Conservation (phyloP, 2,888 invertebrate species). For the Mycogona germanica region DNA sequence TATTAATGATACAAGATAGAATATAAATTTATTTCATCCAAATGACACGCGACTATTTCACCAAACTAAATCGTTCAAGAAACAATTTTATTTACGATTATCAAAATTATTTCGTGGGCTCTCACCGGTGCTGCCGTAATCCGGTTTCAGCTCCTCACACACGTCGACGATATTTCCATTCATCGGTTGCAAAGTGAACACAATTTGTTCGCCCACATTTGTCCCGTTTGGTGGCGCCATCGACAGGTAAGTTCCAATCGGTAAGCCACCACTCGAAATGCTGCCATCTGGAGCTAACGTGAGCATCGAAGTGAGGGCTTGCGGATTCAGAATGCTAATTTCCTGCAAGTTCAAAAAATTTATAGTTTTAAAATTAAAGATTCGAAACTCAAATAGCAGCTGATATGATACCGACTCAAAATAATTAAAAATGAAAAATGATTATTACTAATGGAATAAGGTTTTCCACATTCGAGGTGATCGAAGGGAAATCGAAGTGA, state of each 20-base stretch:
- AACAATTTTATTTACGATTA: neutral
- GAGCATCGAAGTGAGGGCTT: slow-evolving; percentile 4
- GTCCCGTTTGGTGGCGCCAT: neutral
- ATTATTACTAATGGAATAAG: too few species aligned
- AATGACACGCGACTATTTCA: neutral
- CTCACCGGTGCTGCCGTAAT: too few species aligned
- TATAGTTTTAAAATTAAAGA: too few species aligned
- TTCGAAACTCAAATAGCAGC: too few species aligned
- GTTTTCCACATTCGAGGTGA: too few species aligned
- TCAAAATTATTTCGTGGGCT: neutral
- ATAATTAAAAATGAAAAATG: too few species aligned
- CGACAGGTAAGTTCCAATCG: slow-evolving; percentile 1
- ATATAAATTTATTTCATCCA: neutral
- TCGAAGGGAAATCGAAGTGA: too few species aligned
- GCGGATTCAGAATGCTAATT: too few species aligned
- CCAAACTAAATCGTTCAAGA: neutral
- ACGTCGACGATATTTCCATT: slow-evolving; percentile 2
- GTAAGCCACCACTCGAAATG: neutral
- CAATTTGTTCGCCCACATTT: neutral
- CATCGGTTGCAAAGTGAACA: slow-evolving; percentile 9
- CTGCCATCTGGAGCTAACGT: neutral
- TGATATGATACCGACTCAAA: too few species aligned
- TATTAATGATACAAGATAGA: neutral
- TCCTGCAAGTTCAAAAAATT: too few species aligned
- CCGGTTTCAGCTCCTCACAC: neutral